These are phyloP conservation scores for Halictus quadricinctus DNA, from an alignment of 2,888 invertebrate genomes.

Conservation along the genomic window DNA sequence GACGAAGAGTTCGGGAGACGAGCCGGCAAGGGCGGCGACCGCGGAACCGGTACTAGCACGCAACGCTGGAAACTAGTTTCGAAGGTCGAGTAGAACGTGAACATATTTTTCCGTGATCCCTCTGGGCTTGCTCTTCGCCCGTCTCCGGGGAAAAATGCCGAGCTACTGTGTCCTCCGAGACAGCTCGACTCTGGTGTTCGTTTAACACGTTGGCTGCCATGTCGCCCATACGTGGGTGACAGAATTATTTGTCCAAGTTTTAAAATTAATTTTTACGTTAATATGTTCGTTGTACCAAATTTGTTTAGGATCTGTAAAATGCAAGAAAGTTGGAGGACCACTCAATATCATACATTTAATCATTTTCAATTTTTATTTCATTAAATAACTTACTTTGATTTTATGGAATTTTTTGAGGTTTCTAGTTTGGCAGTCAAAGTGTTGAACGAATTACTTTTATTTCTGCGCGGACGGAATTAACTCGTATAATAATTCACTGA, in stretches of 20 bases:
- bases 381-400: no score
- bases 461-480: neutral
- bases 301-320: no score
- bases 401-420: no score
- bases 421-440: no score
- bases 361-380: no score
- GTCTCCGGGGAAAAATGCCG: neutral
- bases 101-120: neutral
- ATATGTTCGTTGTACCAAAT: no score
- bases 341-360: no score
- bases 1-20: slow-evolving; percentile 48
- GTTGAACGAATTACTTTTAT: neutral
- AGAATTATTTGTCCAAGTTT: no score
- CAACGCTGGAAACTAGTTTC: slow-evolving; percentile 49
- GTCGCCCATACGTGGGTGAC: no score
- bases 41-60: slow-evolving; percentile 40
- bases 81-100: slow-evolving; percentile 15
- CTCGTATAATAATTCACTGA: neutral
- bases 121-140: neutral
- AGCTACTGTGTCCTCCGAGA: neutral
- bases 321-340: no score
- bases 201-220: no score
- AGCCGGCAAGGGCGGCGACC: slow-evolving; percentile 19
- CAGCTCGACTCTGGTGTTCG: neutral
- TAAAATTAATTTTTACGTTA: no score